A percentile compares a stretch with the other conserved stretches of the same genome.
phyloP scores from a whole-genome alignment of 2,888 invertebrate genomes.

The Lathronympha strigana region DNA sequence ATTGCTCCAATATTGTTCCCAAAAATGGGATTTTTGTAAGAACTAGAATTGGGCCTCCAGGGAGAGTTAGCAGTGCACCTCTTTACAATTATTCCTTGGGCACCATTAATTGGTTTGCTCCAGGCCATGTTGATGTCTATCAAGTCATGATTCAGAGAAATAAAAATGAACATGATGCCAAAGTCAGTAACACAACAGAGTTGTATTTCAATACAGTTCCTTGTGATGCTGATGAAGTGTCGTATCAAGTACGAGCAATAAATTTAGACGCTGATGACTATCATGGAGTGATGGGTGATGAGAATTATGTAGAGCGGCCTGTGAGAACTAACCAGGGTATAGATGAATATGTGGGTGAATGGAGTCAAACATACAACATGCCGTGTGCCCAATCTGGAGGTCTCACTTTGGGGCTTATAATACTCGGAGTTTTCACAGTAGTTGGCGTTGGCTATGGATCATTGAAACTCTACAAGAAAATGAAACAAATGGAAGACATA shows the following conservation, averaged over 20 bases:
- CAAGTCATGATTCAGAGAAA: constrained; percentile 78
- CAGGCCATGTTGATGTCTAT: constrained; percentile 84
- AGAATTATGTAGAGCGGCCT: constrained; percentile 56
- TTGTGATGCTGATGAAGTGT: constrained; percentile 69
- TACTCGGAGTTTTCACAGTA: constrained; percentile 63
- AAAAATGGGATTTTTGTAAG: constrained; percentile 79
- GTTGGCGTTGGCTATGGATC: constrained; percentile 65
- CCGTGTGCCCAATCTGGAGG: constrained; percentile 65
- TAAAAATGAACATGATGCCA: constrained; percentile 56
- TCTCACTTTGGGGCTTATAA: constrained; percentile 64
- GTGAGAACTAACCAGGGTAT: constrained; percentile 45
- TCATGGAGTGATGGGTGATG: constrained; percentile 63
- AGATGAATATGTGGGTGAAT: constrained; percentile 64
- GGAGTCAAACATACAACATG: constrained; percentile 69
- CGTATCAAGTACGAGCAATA: constrained; percentile 73
- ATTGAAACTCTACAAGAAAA: constrained; percentile 84
- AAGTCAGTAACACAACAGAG: constrained; percentile 62
- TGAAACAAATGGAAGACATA: constrained; percentile 87
- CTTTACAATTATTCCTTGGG: constrained; percentile 60
- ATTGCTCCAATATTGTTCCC: constrained; percentile 83
- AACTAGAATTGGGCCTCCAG: constrained; percentile 86
- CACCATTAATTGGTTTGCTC: constrained; percentile 78
- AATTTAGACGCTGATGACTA: constrained; percentile 68
- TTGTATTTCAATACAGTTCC: constrained; percentile 55
- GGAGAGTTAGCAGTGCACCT: constrained; percentile 64